Evolutionary conservation across 2,113 vertebrate genomes (phyloP), one percentile per base, ranked within the genome.

Genomic region (Pyrgilauda ruficollis): DNA sequence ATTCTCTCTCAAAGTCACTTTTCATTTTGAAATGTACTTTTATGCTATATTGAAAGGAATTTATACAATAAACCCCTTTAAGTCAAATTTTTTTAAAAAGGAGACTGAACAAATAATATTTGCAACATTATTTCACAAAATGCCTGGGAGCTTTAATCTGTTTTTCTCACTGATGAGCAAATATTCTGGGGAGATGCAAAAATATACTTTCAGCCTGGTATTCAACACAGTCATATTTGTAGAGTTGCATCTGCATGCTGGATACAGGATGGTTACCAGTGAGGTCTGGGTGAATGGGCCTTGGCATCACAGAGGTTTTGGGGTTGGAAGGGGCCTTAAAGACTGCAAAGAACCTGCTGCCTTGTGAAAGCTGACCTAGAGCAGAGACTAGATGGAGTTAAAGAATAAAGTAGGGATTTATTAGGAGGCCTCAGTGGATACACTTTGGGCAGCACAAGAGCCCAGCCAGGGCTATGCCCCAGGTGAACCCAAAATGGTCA

Each of bases 181-280:
- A 31, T 9, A 35, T 50, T 70, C 39, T 39, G 33, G 16, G 68
- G 43, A 49, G 44, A 53, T 62, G 18, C 15, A 84, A 53, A 75
- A 68, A 55, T 28, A 17, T 33, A 15, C 19, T 47, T 81, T 77
- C 35, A 27, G 9, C 10, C 1, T n/a, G 37, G 10, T 10, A 28
- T 43, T 77, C 4, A 14, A 27, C 13, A 10, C 0, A 10, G 46
- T 44, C 17, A 1, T 27, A 23, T 73, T 37, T 46, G 21, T 37
- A 14, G 28, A 28, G 26, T 15, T 20, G 19, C 8, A 39, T 15
- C 35, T 18, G 5, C 1, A 0, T 44, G 64, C 19, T 43, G 63
- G 35, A 33, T 6, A 20, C 1, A 23, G 78, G 31, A 15, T 2
- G 0, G 2, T 37, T 26, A 31, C 11, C 35, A 30, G 3, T 0